Base-by-base conservation (phyloP, 2,113 vertebrate species). In the Rhea pennata region DNA sequence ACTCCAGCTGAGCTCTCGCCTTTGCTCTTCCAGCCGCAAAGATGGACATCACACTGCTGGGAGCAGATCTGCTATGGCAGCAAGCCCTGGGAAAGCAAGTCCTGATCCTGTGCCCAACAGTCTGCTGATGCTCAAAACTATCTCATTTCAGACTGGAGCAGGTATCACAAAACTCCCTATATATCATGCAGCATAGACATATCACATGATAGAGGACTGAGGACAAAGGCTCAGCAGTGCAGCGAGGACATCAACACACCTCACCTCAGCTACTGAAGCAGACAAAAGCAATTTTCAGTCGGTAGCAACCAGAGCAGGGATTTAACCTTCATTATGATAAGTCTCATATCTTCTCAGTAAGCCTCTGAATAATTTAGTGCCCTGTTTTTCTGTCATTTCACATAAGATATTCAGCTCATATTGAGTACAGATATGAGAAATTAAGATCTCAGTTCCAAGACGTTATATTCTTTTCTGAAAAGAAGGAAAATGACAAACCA, bases 321-420 rank as follows among this genome's bases (percentile, higher is more conserved):
- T 96, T 93, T 94, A 88, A 87, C 90, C 79, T 93, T 95, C 73
- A 78, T 94, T 92, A 89, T 93, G 61, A 8, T 92, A 92, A 96
- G 76, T 76, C 62, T 29, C 4, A 0, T 92, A 73, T 92, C 62
- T 94, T 87, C 76, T 71, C 88, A 93, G 65, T n/a, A 91, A 88
- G 80, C 23, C 29, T 81, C 73, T 92, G 92, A 96, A 95, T 95
- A 96, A 96, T 97, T 92, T 96, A 95, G 70, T 94, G 83, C 26
- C 90, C 90, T 95, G 72, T 80, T 95, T 97, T 90, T 81, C 80
- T 16, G 8, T 88, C 92, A 69, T 88, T 88, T 82, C 80, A 53
- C 12, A 40, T 78, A 61, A 94, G 80, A 53, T 90, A 92, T 88
- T 96, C 86, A 87, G 83, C 56, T 96, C 93, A 87, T 78, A 87